Base-by-base conservation (phyloP, 2,888 invertebrate genomes). In the Hymenopus coronatus region DNA sequence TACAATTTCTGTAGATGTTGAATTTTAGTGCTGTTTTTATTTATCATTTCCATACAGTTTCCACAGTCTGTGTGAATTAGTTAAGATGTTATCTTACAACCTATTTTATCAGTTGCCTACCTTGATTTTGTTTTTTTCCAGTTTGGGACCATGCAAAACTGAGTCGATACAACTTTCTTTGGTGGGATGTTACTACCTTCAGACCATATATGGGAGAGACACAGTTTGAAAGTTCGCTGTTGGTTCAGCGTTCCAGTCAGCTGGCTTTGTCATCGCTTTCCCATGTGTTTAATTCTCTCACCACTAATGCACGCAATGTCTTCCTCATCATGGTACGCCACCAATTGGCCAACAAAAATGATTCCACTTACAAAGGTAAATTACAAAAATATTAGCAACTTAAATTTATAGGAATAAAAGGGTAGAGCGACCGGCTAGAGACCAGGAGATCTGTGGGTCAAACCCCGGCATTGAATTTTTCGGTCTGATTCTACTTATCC, bases 131-230 rank as follows among this genome's bases (percentile, higher is more conserved):
- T 89, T 89, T 89, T 89, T 90, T 94, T 94, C 89, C 93, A 98
- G 98, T 98, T 91, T 98, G 98, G 98, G 98, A 98, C 92, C 97
- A 98, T 91, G 95, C 95, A 8, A 97, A 97, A 92, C 93, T 97
- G 40, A 96, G 97, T 91, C 96, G 97, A 92, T 98, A 96, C 91
- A 98, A 97, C 92, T 99, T 98, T 93, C 95, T 97, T 4, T 98
- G 98, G 98, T 97, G 97, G 95, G 98, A 99, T 92, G 96, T 96
- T 4, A 98, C 98, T 0, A 97, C 98, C 0, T 97, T 97, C 93
- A 92, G 96, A 90, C 96, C 97, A 0, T 99, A 99, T 92, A 94
- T 94, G 0, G 96, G 97, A 91, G 99, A 99, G 93, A 97, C 97
- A 0, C 96, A 97, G 0, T 97, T 96, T 91, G 97, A 98, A 93